Conservation (phyloP, 2,888 invertebrate species). For the Apodemia duryi region DNA sequence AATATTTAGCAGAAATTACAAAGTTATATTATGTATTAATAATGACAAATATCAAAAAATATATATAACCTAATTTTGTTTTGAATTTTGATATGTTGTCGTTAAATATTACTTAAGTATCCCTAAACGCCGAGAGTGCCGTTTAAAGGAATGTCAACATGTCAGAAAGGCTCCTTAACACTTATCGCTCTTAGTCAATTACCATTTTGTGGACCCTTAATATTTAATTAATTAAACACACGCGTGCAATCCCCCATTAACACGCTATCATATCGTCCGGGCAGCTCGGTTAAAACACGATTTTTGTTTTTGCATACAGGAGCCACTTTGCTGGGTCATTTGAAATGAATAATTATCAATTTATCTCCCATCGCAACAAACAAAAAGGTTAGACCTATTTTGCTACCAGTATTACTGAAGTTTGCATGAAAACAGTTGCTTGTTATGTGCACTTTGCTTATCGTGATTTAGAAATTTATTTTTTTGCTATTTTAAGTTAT, state of each 20-base stretch:
- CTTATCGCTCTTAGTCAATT: conserved; percentile 28
- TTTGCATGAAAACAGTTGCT: not conserved
- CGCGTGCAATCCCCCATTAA: conserved; percentile 49
- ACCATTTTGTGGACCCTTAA: conserved; percentile 43
- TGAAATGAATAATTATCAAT: conserved; percentile 26
- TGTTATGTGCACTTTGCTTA: conserved; percentile 3
- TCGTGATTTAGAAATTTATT: conserved; percentile 1
- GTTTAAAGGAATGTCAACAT: not conserved
- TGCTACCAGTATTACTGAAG: conserved; percentile 18
- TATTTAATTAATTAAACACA: conserved; percentile 55
- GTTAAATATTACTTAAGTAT: not conserved
- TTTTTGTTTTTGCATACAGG: conserved; percentile 36
- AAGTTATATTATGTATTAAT: no score
- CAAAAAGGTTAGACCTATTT: conserved; percentile 12
- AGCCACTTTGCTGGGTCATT: conserved; percentile 29
- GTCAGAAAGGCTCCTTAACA: conserved; percentile 2
- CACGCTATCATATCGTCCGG: conserved; percentile 44
- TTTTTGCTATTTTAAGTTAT: not conserved
- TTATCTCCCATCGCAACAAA: conserved; percentile 23
- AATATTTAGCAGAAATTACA: no score
- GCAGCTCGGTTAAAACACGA: conserved; percentile 32
- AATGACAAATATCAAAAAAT: no score
- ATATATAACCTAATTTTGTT: no score
- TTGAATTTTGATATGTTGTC: no score
- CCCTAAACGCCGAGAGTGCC: not conserved